phyloP scores from a whole-genome alignment of 2,888 invertebrate species.

The Dione vanillae region DNA sequence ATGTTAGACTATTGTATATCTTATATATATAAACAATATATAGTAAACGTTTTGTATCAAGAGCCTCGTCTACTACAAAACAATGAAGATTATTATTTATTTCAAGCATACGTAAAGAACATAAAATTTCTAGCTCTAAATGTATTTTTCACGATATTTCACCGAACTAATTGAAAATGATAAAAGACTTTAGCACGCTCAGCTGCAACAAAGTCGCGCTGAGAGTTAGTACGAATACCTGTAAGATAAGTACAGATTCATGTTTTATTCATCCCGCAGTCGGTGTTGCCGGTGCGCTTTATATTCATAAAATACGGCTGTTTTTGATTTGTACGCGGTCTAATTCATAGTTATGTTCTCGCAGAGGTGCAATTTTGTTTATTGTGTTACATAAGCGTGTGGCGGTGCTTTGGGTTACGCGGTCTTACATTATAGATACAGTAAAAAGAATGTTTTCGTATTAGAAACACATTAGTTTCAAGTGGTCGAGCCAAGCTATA shows the following conservation, averaged over 20 bases:
- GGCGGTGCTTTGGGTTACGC: constrained; percentile 9
- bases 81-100: neutral
- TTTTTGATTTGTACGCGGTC: constrained; percentile 43
- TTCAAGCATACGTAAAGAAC: neutral
- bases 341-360: constrained; percentile 39
- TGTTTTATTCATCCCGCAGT: constrained; percentile 45
- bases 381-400: constrained; percentile 34
- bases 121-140: neutral
- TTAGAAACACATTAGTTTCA: too few relatives aligned
- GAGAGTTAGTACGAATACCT: constrained; percentile 35
- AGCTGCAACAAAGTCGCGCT: constrained; percentile 36
- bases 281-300: constrained; percentile 37
- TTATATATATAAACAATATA: too few relatives aligned
- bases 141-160: neutral
- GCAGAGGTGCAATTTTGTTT: constrained; percentile 25
- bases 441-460: too few relatives aligned
- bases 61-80: too few relatives aligned
- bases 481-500: too few relatives aligned
- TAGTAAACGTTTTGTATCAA: too few relatives aligned
- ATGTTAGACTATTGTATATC: too few relatives aligned
- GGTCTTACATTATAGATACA: neutral
- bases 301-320: constrained; percentile 44
- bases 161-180: constrained; percentile 27
- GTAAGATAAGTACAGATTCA: constrained; percentile 47
- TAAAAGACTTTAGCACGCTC: constrained; percentile 30